phyloP scores from a whole-genome alignment of 2,113 vertebrate genomes.

The Pimephales promelas region DNA sequence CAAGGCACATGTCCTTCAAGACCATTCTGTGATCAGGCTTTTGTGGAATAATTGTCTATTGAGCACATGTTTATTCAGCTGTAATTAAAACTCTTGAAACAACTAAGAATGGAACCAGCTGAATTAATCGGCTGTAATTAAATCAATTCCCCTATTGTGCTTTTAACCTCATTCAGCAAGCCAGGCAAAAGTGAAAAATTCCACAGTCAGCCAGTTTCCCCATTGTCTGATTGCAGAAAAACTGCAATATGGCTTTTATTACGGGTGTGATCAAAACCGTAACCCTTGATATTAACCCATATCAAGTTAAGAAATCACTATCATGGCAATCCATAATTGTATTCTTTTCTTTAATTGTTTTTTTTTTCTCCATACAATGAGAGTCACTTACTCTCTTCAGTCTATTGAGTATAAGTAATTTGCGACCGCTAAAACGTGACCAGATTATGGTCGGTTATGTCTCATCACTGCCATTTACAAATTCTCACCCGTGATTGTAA shows the following conservation, averaged over 20 bases:
- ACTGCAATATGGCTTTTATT: slow-evolving; percentile 64
- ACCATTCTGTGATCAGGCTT: neutral
- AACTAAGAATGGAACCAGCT: slow-evolving; percentile 52
- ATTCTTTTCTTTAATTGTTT: neutral
- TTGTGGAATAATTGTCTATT: slow-evolving; percentile 55
- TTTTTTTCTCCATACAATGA: neutral
- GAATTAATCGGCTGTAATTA: slow-evolving; percentile 59
- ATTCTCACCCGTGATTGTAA: too few species aligned
- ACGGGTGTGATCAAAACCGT: slow-evolving; percentile 42
- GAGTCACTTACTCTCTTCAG: neutral
- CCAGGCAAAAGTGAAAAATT: slow-evolving; percentile 42
- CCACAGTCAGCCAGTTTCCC: slow-evolving; percentile 42
- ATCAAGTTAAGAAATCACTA: neutral
- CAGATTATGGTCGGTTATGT: too few species aligned
- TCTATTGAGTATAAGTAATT: too few species aligned
- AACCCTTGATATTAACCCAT: slow-evolving; percentile 26
- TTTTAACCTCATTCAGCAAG: slow-evolving; percentile 47
- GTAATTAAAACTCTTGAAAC: slow-evolving; percentile 63
- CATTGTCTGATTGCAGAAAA: neutral
- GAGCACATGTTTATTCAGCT: slow-evolving; percentile 40
- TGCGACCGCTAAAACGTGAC: too few species aligned
- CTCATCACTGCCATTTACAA: too few species aligned
- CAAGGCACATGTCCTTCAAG: neutral
- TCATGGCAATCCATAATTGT: neutral
- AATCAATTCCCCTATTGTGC: slow-evolving; percentile 52